Evolutionary conservation across 2,888 invertebrate genomes (phyloP).

Genomic region (Ennomos fuscantarius): DNA sequence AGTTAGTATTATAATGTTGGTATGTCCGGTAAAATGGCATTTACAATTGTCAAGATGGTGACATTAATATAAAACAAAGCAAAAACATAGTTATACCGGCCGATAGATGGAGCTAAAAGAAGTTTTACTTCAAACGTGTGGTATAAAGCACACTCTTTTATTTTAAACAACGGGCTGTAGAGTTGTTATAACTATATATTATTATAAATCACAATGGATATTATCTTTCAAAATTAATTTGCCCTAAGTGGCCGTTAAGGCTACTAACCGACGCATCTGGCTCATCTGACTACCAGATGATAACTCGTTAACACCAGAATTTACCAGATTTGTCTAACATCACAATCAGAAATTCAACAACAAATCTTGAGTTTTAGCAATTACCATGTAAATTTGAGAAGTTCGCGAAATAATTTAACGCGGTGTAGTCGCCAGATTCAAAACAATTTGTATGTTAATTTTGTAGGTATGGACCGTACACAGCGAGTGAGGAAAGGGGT

Average conservation of each 20-base stretch:
- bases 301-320: conserved; percentile 65
- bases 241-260: conserved; percentile 34
- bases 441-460: conserved; percentile 85
- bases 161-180: too few species aligned
- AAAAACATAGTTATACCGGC: too few species aligned
- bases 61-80: too few species aligned
- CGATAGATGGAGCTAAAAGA: too few species aligned
- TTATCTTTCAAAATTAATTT: conserved; percentile 38
- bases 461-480: conserved; percentile 71
- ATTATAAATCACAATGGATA: conserved; percentile 23
- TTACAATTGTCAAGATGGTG: too few species aligned
- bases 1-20: too few species aligned
- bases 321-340: conserved; percentile 66
- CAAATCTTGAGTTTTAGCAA: conserved; percentile 84
- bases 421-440: conserved; percentile 79
- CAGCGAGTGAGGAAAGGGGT: conserved; percentile 18
- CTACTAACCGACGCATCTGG: conserved; percentile 46
- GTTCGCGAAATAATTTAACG: conserved; percentile 84
- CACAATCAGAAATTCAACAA: conserved; percentile 79
- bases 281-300: conserved; percentile 67
- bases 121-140: too few species aligned
- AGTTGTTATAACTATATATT: too few species aligned
- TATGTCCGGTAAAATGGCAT: too few species aligned
- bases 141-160: too few species aligned
- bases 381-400: conserved; percentile 84